Conservation (phyloP, 2,113 vertebrate genomes). For the Saccopteryx bilineata region DNA sequence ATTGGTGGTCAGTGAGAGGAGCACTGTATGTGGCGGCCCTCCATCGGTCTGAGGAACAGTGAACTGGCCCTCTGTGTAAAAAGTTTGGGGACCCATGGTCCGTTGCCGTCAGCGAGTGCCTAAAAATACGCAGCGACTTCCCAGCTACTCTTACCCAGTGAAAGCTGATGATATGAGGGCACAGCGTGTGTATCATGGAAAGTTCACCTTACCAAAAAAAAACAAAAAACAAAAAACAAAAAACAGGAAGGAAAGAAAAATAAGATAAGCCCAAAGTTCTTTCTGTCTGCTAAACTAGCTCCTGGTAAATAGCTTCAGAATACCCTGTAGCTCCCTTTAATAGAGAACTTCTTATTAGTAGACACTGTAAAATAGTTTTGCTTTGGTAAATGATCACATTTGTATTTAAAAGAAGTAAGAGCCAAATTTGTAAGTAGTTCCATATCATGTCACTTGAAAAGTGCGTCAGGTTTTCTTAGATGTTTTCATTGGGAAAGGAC, state of each 20-base stretch:
- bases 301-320: conserved; percentile 67
- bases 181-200: conserved; percentile 70
- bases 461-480: conserved; percentile 74
- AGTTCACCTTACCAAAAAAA: conserved; percentile 71
- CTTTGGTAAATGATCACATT: conserved; percentile 72
- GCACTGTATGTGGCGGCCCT: too few species aligned
- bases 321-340: conserved; percentile 79
- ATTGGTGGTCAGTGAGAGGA: too few species aligned
- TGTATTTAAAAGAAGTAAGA: conserved; percentile 59
- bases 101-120: conserved; percentile 76
- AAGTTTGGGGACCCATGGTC: too few species aligned
- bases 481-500: conserved; percentile 80
- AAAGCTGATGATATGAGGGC: conserved; percentile 38
- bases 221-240: not conserved
- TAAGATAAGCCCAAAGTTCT: conserved; percentile 67
- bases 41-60: too few species aligned
- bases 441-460: conserved; percentile 75
- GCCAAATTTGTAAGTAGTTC: conserved; percentile 65
- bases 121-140: conserved; percentile 68
- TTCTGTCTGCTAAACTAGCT: conserved; percentile 64
- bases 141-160: conserved; percentile 75
- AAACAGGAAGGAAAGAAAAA: conserved; percentile 61
- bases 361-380: conserved; percentile 70
- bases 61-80: too few species aligned
- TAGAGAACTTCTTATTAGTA: conserved; percentile 50